phyloP scores from a whole-genome alignment of 2,113 vertebrate species.

The Scortum barcoo region DNA sequence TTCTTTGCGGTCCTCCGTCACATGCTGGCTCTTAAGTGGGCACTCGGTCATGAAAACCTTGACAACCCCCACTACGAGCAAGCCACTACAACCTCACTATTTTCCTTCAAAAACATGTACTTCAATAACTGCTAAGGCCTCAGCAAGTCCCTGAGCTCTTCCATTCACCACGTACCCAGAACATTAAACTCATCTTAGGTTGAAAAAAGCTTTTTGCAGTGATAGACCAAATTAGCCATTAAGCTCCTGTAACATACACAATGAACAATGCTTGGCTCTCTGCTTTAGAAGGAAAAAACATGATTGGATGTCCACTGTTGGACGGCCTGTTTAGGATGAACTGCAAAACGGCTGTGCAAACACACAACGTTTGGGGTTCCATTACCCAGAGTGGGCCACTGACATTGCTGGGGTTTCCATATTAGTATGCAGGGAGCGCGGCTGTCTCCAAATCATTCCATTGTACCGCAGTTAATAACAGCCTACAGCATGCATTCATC shows the following conservation, averaged over 20 bases:
- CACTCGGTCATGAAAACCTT: too few species aligned
- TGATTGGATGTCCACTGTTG: background rate
- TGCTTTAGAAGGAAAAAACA: constrained; percentile 1
- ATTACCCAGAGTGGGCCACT: constrained; percentile 7
- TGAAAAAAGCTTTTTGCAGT: background rate
- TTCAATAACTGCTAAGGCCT: too few species aligned
- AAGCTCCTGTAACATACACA: background rate
- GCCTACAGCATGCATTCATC: constrained; percentile 1
- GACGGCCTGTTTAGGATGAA: background rate
- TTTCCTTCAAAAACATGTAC: background rate
- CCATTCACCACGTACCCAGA: background rate
- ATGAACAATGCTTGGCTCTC: background rate
- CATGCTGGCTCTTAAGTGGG: too few species aligned
- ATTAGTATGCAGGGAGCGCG: background rate
- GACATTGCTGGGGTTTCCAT: background rate
- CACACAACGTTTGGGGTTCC: constrained; percentile 9
- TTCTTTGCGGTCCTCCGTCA: too few species aligned
- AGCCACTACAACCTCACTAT: background rate
- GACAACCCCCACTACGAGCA: too few species aligned
- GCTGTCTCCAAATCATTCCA: constrained; percentile 1
- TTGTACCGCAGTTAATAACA: background rate
- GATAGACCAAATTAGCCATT: background rate
- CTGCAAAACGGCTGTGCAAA: background rate
- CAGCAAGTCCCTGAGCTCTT: background rate
- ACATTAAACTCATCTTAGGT: background rate